Base-by-base conservation (phyloP, 1,140 invertebrate genomes). In the Psix sp. region DNA sequence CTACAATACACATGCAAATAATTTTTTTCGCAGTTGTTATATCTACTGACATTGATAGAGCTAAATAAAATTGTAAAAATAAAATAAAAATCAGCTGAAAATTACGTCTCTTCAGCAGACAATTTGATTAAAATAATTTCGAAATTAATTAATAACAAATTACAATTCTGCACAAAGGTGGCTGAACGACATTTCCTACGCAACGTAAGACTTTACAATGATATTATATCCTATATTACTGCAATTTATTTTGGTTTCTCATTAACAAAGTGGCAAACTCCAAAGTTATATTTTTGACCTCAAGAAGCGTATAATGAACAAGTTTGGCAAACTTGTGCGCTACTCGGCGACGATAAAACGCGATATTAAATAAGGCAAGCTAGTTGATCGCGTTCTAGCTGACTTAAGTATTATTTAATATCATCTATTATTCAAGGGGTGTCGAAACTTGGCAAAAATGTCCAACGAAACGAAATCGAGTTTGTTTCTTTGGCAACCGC, bases 351-450 rank as follows among this genome's bases (percentile, higher is more conserved):
- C 51, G 42, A 49, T 56, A 66, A 66, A 66, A 56, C 35, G 49
- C 33, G 51, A 66, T 66, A 66, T 66, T 56, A 66, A 66, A 66
- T 66, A 66, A 56, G 56, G 48, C 42, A 51, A 66, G 35, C 3
- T 48, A 66, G 62, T 66, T 56, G 48, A 66, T 56, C 51, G 42
- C 33, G 51, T 42, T 38, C 26, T 31, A 36, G 43, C 29, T 33
- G 51, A 21, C 62, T 66, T 66, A 66, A 66, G 42, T 56, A 49
- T 66, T 49, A 66, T 66, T 56, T 48, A 56, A 66, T 66, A 56
- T 66, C 51, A 66, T 54, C 24, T 56, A 33, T 66, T 56, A 66
- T 48, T 66, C 49, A 56, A 21, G 48, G 42, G 51, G 45, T 56
- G 62, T 66, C 62, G 14, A 31, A 46, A 52, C 31, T 48, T 48